Evolutionary conservation across 2,797 vertebrate species (phyloP).

Genomic region (Etheostoma nigrum): DNA sequence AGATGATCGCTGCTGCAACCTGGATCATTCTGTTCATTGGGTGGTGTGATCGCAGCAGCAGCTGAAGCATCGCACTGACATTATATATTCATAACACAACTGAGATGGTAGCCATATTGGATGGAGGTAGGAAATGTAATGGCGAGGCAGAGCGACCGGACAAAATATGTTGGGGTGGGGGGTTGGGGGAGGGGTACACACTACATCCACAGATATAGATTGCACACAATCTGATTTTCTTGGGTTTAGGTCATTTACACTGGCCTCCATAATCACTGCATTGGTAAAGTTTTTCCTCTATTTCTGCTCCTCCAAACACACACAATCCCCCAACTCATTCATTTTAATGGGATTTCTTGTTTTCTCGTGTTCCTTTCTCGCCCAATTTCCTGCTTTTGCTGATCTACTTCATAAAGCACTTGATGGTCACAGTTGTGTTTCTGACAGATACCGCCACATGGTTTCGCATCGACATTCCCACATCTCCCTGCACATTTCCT

Average conservation of each 20-base stretch:
- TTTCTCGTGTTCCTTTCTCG: conserved; percentile 1
- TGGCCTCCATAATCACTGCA: conserved; percentile 2
- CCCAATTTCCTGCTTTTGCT: conserved; percentile 36
- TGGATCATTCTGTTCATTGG: conserved; percentile 4
- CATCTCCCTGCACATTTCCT: conserved; percentile 58
- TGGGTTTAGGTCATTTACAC: conserved; percentile 15
- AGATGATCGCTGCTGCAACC: conserved; percentile 21
- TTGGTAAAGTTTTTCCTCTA: neutral
- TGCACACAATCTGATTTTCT: conserved; percentile 37
- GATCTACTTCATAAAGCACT: conserved; percentile 22
- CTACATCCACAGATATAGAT: conserved; percentile 31
- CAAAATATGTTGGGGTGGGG: conserved; percentile 64
- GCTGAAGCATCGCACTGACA: conserved; percentile 30
- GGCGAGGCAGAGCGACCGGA: conserved; percentile 61
- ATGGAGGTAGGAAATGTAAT: conserved; percentile 70
- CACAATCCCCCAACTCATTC: neutral
- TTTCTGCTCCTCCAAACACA: neutral
- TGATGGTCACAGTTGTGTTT: conserved; percentile 11
- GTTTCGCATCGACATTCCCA: conserved; percentile 47
- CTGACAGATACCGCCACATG: conserved; percentile 51
- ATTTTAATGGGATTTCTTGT: conserved; percentile 9
- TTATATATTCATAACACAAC: conserved; percentile 79
- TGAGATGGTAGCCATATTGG: conserved; percentile 82
- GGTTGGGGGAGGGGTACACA: conserved; percentile 23
- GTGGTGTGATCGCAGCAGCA: conserved; percentile 28